Evolutionary conservation across 2,888 invertebrate genomes (phyloP).

Genomic region (Platypus cylindrus): DNA sequence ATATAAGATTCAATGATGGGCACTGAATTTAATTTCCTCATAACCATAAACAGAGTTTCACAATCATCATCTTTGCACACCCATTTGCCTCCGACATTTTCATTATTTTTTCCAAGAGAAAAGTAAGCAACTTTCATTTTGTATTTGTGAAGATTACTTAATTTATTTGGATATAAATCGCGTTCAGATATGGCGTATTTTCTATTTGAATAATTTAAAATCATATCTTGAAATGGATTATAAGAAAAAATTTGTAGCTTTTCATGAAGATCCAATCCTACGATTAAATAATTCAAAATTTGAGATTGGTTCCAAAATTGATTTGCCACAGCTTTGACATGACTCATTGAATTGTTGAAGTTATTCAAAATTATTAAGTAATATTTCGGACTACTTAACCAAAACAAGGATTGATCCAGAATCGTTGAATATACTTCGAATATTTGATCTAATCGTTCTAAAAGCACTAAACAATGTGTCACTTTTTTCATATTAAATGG

Average conservation of each 20-base stretch:
- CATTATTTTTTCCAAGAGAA: not conserved
- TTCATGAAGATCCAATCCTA: not conserved
- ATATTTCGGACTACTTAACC: not conserved
- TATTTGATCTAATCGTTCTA: not conserved
- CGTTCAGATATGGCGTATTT: not conserved
- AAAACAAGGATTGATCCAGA: not conserved
- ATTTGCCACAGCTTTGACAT: not conserved
- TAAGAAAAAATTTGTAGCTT: not conserved
- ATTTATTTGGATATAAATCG: constrained; percentile 2
- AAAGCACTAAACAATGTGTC: not conserved
- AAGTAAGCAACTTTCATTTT: constrained; percentile 1
- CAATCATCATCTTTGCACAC: constrained; percentile 3
- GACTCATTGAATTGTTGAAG: not conserved
- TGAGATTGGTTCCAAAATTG: not conserved
- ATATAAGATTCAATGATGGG: too few species aligned
- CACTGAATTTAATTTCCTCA: constrained; percentile 4
- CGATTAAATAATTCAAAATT: not conserved
- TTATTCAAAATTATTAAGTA: not conserved
- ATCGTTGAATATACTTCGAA: not conserved
- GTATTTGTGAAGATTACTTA: constrained; percentile 2
- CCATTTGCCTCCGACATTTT: not conserved
- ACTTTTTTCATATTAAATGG: not conserved
- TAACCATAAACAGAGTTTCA: constrained; percentile 1
- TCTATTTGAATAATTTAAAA: too few species aligned
- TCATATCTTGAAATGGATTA: constrained; percentile 1